Evolutionary conservation across 2,113 vertebrate species (phyloP), one percentile per base, ranked within the genome.

Genomic region (Hippocampus guttulatus): DNA sequence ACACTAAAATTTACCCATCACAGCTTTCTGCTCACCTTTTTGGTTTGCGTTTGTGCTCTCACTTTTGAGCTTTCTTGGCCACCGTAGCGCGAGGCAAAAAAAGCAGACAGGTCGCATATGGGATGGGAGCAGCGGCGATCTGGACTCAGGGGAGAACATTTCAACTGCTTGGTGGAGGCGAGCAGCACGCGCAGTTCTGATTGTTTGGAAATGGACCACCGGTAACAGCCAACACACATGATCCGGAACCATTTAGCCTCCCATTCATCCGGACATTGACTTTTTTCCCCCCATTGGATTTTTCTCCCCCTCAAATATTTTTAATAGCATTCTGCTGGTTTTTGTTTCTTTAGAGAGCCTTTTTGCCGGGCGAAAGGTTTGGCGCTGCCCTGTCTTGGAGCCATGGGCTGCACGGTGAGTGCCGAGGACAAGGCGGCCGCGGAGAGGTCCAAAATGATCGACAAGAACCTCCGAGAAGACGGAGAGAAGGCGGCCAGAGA

Each of bases 391-490:
- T 77, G 77, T 75, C 43, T 79, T 81, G 88, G 92, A 92, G 85
- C 89, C 91, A 96, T 97, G 95, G 95, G 95, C 71, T 97, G 96
- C 80, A 96, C 96, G 64, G 93, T 95, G 91, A 97, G 96, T 89
- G 93, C 96, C 72, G 96, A 97, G 86, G 96, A 97, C 87, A 96
- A 98, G 91, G 95, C 94, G 85, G 96, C 95, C 41, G 94, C 94
- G 67, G 95, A 98, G 91, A 94, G 96, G 87, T 98, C 95, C 54
- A 96, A 96, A 85, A 96, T 96, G 94, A 98, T 98, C 84, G 95
- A 98, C 90, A 96, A 95, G 87, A 97, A 98, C 83, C 95, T 97
- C 69, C 93, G 96, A 10, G 95, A 96, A 77, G 96, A 97, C 70
- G 96, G 96, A 68, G 96, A 98, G 91, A 98, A 98, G 85, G 95